Evolutionary conservation across 2,113 vertebrate species (phyloP), one percentile per base, ranked within the genome.

Genomic region (Corythornis madagascariensis): DNA sequence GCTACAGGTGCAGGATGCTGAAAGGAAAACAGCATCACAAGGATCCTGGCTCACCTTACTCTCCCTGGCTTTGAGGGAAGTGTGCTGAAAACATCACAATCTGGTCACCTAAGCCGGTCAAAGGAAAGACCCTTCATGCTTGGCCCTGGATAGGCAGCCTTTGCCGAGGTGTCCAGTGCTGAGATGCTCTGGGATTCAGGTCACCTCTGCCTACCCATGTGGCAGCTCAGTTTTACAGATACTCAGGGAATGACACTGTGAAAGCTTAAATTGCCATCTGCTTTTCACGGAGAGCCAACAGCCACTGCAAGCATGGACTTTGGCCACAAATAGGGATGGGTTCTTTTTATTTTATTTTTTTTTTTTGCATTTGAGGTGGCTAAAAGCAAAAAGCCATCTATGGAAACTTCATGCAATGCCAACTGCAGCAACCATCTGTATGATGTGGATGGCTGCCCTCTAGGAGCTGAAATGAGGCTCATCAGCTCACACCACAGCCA

Each of bases 261-360:
- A 87, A 72, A 89, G 18, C 48, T 65, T 84, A 15, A 90, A 92
- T 35, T 45, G 35, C 66, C 73, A 91, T 56, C 61, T 63, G 72
- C 12, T 77, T 91, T 86, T 75, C 65, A 48, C 2, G n/a, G n/a
- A 77, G 35, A 95, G 56, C 86, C 88, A 93, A 83, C 52, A 88
- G 83, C 59, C 25, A 6, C 31, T 67, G 42, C 80, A 83, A 66
- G 20, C 64, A 74, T 29, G 60, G 85, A 59, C 11, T 85, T 56
- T 19, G 24, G 48, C 35, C 73, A 88, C 61, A 56, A 67, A 74
- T 3, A 55, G 17, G 21, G 43, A 35, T 63, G 20, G 8, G 9
- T 0, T 2, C 25, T 48, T 48, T 48, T 48, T 47, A 38, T 38
- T 7, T 48, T 8, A 4, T 61, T 65, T 8, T 6, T 61, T 65